phyloP scores from a whole-genome alignment of 2,113 vertebrate species.

The Lycaon pictus region DNA sequence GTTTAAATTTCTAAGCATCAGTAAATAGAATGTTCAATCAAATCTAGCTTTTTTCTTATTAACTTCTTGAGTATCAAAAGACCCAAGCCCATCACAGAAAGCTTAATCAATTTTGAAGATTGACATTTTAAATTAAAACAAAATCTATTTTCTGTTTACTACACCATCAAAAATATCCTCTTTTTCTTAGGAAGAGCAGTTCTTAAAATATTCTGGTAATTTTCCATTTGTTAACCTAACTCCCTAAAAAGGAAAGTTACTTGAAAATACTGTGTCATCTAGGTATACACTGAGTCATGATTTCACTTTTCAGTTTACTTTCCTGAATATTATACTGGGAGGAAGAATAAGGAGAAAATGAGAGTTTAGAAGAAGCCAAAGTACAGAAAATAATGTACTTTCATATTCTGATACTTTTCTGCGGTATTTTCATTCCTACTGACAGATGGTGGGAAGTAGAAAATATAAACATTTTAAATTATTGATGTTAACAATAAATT shows the following conservation, averaged over 20 bases:
- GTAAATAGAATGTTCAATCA: not conserved
- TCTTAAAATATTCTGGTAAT: slow-evolving; percentile 44
- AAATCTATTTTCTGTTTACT: slow-evolving; percentile 38
- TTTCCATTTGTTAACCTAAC: not conserved
- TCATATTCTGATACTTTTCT: not conserved
- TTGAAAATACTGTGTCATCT: not conserved
- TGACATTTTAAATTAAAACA: slow-evolving; percentile 45
- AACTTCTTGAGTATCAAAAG: not conserved
- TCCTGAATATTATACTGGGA: not conserved
- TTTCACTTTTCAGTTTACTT: not conserved
- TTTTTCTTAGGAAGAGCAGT: not conserved
- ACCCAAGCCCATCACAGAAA: not conserved
- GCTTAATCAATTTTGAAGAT: not conserved
- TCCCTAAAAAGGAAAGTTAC: not conserved
- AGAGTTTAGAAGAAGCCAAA: not conserved
- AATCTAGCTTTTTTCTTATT: slow-evolving; percentile 50
- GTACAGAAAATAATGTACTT: not conserved
- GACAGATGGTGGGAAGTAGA: not conserved
- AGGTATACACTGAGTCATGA: not conserved
- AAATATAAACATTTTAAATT: not conserved
- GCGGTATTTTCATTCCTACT: not conserved
- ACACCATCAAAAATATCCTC: not conserved
- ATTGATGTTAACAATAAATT: not conserved
- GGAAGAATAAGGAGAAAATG: not conserved
- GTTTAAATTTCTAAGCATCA: slow-evolving; percentile 43